Conservation (phyloP, 2,888 invertebrate species). For the Deilephila porcellus region DNA sequence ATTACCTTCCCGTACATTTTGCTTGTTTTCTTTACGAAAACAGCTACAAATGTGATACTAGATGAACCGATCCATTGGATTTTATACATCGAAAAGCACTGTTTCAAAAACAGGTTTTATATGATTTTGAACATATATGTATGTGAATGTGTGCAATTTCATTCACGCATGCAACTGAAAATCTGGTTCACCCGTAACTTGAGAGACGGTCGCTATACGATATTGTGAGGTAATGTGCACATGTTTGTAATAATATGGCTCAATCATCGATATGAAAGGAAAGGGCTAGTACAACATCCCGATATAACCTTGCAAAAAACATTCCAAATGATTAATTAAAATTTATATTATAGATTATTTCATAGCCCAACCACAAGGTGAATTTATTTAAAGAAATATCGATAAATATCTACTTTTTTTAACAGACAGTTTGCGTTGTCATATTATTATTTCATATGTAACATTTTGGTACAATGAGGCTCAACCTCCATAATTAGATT, state of each 20-base stretch:
- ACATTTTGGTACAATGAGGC: too few relatives aligned
- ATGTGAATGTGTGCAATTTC: constrained; percentile 47
- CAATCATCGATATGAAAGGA: constrained; percentile 45
- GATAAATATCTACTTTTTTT: not conserved
- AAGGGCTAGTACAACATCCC: constrained; percentile 34
- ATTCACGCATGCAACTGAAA: constrained; percentile 47
- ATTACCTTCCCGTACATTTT: constrained; percentile 54
- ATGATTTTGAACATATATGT: constrained; percentile 46
- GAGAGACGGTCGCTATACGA: constrained; percentile 58
- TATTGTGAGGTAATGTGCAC: constrained; percentile 66
- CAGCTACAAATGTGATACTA: constrained; percentile 53
- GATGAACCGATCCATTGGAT: constrained; percentile 47
- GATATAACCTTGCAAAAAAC: constrained; percentile 12
- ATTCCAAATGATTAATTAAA: not conserved
- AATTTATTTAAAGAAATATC: not conserved
- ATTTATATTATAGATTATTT: not conserved
- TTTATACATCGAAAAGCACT: constrained; percentile 62
- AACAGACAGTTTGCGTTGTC: not conserved
- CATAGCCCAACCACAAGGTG: not conserved
- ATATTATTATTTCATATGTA: not conserved
- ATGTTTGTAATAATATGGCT: constrained; percentile 48
- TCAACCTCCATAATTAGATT: too few relatives aligned
- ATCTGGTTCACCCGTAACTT: constrained; percentile 50
- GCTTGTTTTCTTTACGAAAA: constrained; percentile 51
- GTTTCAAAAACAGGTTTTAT: constrained; percentile 55